phyloP scores from a whole-genome alignment of 2,888 invertebrate genomes.

The Agonum fuliginosum region DNA sequence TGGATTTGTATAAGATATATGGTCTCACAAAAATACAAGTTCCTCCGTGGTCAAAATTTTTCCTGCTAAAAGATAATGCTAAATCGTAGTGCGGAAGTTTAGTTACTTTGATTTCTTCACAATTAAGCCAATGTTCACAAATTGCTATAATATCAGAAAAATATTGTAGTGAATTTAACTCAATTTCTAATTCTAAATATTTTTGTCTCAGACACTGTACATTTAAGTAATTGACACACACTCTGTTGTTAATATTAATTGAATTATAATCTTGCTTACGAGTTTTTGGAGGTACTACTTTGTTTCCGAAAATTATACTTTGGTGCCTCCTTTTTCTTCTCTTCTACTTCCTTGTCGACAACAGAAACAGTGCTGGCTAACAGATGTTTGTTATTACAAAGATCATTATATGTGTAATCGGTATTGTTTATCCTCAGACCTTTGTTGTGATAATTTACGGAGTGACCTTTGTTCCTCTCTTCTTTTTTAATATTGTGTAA shows the following conservation, averaged over 20 bases:
- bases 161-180: neutral
- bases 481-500: neutral
- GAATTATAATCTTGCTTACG: no score
- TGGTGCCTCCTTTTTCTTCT: neutral
- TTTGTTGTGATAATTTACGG: neutral
- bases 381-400: no score
- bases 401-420: neutral
- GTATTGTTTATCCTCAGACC: neutral
- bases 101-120: neutral
- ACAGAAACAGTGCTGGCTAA: no score
- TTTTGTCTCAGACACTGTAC: neutral
- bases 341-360: neutral
- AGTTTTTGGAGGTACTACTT: neutral
- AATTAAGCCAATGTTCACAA: neutral
- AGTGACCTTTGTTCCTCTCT: neutral
- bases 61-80: neutral
- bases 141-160: neutral
- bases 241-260: no score
- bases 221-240: neutral
- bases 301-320: neutral
- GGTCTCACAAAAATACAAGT: neutral
- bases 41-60: neutral
- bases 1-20: neutral
- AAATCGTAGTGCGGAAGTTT: neutral
- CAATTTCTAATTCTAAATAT: neutral